phyloP scores from a whole-genome alignment of 2,888 invertebrate species.

The Drosophila merina region DNA sequence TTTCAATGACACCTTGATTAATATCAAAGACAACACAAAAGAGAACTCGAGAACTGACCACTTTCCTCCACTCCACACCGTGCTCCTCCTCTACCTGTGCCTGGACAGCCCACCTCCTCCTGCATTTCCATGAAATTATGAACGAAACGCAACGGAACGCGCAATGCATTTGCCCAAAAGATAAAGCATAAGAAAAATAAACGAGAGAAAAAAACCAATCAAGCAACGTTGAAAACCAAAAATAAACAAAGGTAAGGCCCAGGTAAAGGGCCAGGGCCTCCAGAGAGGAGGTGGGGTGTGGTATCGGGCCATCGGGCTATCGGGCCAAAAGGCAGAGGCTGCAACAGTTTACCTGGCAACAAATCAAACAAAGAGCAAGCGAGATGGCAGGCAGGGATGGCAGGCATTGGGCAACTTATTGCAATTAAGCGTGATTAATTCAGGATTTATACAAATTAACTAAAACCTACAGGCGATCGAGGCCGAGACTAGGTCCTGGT shows the following conservation, averaged over 20 bases:
- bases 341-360: constrained; percentile 54
- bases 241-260: constrained; percentile 61
- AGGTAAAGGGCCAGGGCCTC: constrained; percentile 33
- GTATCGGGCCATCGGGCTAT: constrained; percentile 7
- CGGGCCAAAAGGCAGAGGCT: constrained; percentile 40
- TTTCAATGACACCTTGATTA: constrained; percentile 83
- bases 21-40: constrained; percentile 71
- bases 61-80: constrained; percentile 9
- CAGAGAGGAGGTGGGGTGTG: background rate
- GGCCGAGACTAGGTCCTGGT: constrained; percentile 11
- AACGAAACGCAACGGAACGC: constrained; percentile 71
- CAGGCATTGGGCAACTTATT: constrained; percentile 48
- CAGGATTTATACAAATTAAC: constrained; percentile 78
- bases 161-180: constrained; percentile 74
- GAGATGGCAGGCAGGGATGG: constrained; percentile 5
- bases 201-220: constrained; percentile 62
- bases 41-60: constrained; percentile 44
- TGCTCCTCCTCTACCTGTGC: constrained; percentile 54
- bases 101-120: constrained; percentile 19
- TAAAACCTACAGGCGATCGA: constrained; percentile 62
- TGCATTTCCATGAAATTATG: constrained; percentile 78
- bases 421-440: constrained; percentile 78
- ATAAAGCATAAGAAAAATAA: constrained; percentile 58
- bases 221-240: constrained; percentile 75
- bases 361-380: constrained; percentile 43